A percentile compares a stretch with the other conserved stretches of the same genome.
Evolutionary conservation across 1,140 invertebrate species (phyloP).

Genomic region (Eurosta solidaginis): DNA sequence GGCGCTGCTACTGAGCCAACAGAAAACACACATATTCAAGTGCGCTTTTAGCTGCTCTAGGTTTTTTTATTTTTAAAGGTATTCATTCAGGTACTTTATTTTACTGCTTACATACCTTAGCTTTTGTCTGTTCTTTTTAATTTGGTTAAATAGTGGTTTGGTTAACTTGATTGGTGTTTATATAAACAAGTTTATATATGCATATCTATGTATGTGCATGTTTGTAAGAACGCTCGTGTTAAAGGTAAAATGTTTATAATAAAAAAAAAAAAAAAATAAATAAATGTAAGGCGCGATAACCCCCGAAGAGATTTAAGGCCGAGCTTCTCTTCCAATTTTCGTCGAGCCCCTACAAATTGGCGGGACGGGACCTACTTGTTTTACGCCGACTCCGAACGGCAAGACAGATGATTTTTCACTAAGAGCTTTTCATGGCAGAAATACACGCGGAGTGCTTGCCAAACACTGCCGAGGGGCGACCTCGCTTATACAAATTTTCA

Average conservation of each 20-base stretch:
- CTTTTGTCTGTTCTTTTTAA: background rate
- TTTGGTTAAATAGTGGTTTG: slow-evolving; percentile 10
- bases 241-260: background rate
- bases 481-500: too few species aligned
- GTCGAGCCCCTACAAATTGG: too few species aligned
- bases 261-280: background rate
- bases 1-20: background rate
- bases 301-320: too few species aligned
- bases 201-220: background rate
- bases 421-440: too few species aligned
- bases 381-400: too few species aligned
- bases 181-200: background rate
- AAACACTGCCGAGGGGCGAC: too few species aligned
- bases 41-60: background rate
- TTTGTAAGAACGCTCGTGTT: background rate
- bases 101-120: background rate
- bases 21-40: background rate
- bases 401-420: too few species aligned
- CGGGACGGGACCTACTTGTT: too few species aligned
- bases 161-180: background rate
- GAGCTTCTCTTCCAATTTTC: too few species aligned
- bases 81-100: background rate
- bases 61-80: background rate
- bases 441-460: too few species aligned
- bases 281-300: too few species aligned